A percentile compares a stretch with the other conserved stretches of the same genome.
phyloP scores from a whole-genome alignment of 1,140 invertebrate genomes.

The Magallana angulata region DNA sequence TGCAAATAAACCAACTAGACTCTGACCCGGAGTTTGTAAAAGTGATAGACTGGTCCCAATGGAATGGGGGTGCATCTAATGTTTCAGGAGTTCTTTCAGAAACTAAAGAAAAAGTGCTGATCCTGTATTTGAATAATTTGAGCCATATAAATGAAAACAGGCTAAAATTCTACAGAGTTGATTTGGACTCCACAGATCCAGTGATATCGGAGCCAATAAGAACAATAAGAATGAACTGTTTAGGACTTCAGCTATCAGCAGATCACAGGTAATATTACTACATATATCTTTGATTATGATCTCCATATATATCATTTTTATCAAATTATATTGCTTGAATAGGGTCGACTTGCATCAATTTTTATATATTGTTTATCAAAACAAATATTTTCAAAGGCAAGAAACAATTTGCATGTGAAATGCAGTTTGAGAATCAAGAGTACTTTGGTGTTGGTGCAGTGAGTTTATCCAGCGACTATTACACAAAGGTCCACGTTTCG shows the following conservation, averaged over 20 bases:
- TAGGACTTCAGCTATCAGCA: neutral
- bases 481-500: no score
- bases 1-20: neutral
- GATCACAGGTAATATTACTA: neutral
- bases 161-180: neutral
- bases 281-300: no score
- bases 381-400: no score
- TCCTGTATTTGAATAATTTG: neutral
- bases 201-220: neutral
- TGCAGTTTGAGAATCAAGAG: no score
- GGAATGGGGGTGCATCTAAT: neutral
- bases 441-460: no score
- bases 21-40: neutral
- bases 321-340: no score
- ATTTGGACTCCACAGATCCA: neutral
- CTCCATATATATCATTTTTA: no score
- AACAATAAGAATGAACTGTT: neutral
- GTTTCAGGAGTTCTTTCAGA: neutral
- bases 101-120: neutral
- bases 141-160: neutral
- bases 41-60: neutral
- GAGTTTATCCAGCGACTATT: no score
- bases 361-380: no score
- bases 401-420: no score
- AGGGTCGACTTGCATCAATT: no score